phyloP scores from a whole-genome alignment of 2,888 invertebrate genomes.

The Sclerodermus sp. region DNA sequence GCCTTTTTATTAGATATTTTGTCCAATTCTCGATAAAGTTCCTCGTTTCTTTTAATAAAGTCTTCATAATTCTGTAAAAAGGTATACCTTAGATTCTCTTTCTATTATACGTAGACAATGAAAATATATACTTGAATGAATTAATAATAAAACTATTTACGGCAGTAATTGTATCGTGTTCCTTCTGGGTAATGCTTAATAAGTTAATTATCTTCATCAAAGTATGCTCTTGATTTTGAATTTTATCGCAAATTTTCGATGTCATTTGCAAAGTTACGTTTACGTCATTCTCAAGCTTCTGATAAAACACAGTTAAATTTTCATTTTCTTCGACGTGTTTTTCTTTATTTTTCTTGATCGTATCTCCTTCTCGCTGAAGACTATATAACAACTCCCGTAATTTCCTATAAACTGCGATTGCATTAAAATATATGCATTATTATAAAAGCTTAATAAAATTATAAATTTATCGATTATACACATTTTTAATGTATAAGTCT shows the following conservation, averaged over 20 bases:
- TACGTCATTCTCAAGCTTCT: constrained; percentile 64
- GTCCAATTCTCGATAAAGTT: too few relatives aligned
- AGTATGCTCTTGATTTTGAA: constrained; percentile 60
- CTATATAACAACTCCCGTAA: constrained; percentile 64
- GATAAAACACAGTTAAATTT: constrained; percentile 64
- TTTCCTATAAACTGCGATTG: constrained; percentile 55
- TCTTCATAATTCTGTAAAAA: background rate
- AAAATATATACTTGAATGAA: too few relatives aligned
- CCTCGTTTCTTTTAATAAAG: background rate
- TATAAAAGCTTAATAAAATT: too few relatives aligned
- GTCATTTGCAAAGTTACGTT: constrained; percentile 48
- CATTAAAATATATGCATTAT: background rate
- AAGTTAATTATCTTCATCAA: constrained; percentile 63
- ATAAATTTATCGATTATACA: too few relatives aligned
- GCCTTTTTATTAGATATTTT: too few relatives aligned
- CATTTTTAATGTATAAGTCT: too few relatives aligned
- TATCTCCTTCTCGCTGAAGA: constrained; percentile 64
- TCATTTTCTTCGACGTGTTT: constrained; percentile 72
- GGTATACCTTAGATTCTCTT: background rate
- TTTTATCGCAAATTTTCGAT: constrained; percentile 62
- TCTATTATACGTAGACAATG: too few relatives aligned
- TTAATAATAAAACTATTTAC: constrained; percentile 30
- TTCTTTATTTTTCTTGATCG: constrained; percentile 66
- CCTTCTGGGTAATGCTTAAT: constrained; percentile 66
- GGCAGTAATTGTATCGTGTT: constrained; percentile 58